Evolutionary conservation across 2,888 invertebrate species (phyloP).

Genomic region (Fragum fragum): DNA sequence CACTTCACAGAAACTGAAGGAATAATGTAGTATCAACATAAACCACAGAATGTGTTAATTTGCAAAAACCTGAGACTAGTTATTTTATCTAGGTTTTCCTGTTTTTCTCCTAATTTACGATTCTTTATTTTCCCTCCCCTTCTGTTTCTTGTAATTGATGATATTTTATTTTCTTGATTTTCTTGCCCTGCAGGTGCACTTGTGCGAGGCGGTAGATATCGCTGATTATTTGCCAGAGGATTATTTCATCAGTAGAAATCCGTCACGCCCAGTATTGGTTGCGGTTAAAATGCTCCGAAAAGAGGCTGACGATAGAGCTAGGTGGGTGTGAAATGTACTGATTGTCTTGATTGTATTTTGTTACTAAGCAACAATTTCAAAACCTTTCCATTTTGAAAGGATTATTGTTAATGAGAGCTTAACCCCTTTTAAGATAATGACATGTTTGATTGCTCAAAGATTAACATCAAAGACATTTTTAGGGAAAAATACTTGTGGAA

Average conservation of each 20-base stretch:
- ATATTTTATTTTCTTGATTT: background rate
- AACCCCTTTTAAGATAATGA: no score
- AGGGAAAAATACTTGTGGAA: no score
- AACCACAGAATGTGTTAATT: conserved; percentile 6
- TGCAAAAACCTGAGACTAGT: background rate
- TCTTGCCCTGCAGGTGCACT: conserved; percentile 90
- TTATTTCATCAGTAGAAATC: conserved; percentile 89
- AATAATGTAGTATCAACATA: background rate
- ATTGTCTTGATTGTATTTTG: background rate
- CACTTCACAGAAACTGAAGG: no score
- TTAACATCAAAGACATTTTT: no score
- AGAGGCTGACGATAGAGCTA: conserved; percentile 91
- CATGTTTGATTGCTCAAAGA: no score
- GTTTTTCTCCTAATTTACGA: conserved; percentile 6
- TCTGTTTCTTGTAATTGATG: background rate
- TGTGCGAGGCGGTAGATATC: conserved; percentile 94
- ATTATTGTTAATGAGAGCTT: no score
- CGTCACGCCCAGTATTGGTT: conserved; percentile 91
- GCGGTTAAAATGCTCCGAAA: conserved; percentile 95
- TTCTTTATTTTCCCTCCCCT: background rate
- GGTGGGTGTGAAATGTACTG: conserved; percentile 89
- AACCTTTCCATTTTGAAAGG: background rate
- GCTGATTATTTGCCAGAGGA: conserved; percentile 87
- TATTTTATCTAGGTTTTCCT: background rate
- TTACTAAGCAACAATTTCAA: background rate